Evolutionary conservation across 2,888 invertebrate genomes (phyloP).

Genomic region (Chrysolina oricalcia): DNA sequence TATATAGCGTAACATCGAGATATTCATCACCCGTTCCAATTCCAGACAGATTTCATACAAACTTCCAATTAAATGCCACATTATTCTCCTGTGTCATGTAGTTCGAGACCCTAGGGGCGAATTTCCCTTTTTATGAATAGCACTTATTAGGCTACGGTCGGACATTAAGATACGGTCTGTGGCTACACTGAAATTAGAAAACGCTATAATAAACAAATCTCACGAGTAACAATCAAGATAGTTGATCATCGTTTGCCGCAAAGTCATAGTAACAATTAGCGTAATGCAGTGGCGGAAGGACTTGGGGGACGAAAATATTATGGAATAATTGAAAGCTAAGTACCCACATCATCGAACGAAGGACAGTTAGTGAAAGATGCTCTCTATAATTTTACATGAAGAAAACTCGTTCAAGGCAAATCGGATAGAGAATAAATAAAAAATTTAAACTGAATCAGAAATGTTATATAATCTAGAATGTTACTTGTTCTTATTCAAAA

Average conservation of each 20-base stretch:
- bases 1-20: conserved; percentile 10
- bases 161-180: conserved; percentile 15
- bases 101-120: conserved; percentile 8
- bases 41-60: conserved; percentile 21
- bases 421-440: too few species aligned
- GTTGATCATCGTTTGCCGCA: conserved; percentile 34
- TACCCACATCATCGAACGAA: neutral
- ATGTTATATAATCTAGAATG: too few species aligned
- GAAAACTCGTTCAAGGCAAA: neutral
- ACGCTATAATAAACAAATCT: conserved; percentile 35
- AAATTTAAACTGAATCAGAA: too few species aligned
- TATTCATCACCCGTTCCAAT: conserved; percentile 23
- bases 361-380: neutral
- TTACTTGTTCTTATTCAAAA: too few species aligned
- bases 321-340: neutral
- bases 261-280: conserved; percentile 19
- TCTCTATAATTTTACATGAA: neutral
- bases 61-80: conserved; percentile 29
- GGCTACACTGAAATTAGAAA: conserved; percentile 33
- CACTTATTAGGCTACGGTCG: conserved; percentile 18
- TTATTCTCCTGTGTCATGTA: conserved; percentile 20
- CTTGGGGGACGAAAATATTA: neutral
- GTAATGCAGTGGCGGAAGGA: conserved; percentile 23
- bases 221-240: conserved; percentile 26
- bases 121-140: conserved; percentile 28